Evolutionary conservation across 2,113 vertebrate genomes (phyloP).

Genomic region (Hymenochirus boettgeri): DNA sequence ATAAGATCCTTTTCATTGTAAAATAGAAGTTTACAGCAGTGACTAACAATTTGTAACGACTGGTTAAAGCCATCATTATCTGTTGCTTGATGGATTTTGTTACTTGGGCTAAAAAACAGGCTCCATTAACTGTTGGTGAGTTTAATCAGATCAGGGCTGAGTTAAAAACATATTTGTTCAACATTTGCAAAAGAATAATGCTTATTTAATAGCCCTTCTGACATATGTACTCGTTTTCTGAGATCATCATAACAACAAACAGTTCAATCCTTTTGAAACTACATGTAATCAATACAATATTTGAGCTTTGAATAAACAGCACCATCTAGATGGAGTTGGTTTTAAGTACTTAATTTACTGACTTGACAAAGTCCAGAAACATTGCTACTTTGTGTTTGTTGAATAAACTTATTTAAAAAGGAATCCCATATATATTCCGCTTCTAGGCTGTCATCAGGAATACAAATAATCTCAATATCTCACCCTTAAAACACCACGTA

Average conservation of each 20-base stretch:
- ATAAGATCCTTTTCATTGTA: too few relatives aligned
- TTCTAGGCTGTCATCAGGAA: too few relatives aligned
- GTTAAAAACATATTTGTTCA: neutral
- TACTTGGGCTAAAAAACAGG: neutral
- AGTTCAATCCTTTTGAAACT: neutral
- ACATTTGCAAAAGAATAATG: neutral
- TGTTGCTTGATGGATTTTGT: neutral
- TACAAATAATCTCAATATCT: too few relatives aligned
- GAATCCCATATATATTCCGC: too few relatives aligned
- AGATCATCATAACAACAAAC: neutral
- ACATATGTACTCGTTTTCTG: neutral
- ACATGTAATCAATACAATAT: neutral
- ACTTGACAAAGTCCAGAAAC: too few relatives aligned
- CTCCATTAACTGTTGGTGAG: neutral
- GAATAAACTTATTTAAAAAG: too few relatives aligned
- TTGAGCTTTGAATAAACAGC: neutral
- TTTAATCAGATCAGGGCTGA: neutral
- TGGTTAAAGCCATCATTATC: neutral
- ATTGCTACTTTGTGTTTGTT: too few relatives aligned
- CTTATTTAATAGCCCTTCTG: neutral
- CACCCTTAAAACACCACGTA: too few relatives aligned
- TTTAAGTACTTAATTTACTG: too few relatives aligned
- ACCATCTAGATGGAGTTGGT: too few relatives aligned
- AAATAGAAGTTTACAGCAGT: too few relatives aligned
- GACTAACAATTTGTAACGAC: too few relatives aligned